A percentile compares a stretch with the other conserved stretches of the same genome.
Evolutionary conservation across 2,888 invertebrate genomes (phyloP).

Genomic region (Morpho helenor): DNA sequence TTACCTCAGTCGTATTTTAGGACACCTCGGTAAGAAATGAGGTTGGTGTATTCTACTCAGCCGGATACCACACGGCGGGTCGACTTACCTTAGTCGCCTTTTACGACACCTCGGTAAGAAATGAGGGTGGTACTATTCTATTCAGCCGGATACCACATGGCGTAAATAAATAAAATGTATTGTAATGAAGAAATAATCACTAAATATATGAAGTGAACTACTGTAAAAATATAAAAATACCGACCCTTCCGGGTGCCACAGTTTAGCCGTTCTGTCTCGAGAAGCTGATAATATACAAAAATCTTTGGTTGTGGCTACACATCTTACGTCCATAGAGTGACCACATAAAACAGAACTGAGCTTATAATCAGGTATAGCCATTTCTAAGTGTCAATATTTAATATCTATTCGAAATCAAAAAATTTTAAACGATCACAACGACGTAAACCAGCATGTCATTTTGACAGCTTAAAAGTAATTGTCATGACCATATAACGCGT

Average conservation of each 20-base stretch:
- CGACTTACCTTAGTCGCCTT: too few species aligned
- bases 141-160: too few species aligned
- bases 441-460: slow-evolving; percentile 13
- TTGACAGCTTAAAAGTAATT: slow-evolving; percentile 31
- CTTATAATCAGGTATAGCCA: slow-evolving; percentile 83
- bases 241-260: slow-evolving; percentile 90
- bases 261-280: slow-evolving; percentile 91
- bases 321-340: slow-evolving; percentile 92
- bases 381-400: slow-evolving; percentile 30
- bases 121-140: too few species aligned
- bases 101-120: too few species aligned
- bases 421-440: slow-evolving; percentile 42
- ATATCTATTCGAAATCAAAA: slow-evolving; percentile 31
- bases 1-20: too few species aligned
- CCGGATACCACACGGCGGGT: too few species aligned
- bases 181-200: not conserved
- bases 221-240: slow-evolving; percentile 18
- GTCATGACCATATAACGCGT: slow-evolving; percentile 14
- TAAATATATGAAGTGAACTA: not conserved
- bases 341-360: slow-evolving; percentile 87
- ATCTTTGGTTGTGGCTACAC: slow-evolving; percentile 82
- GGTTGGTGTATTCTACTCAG: too few species aligned
- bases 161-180: not conserved
- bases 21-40: too few species aligned
- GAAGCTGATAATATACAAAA: slow-evolving; percentile 92